Evolutionary conservation across 2,113 vertebrate species (phyloP).

Genomic region (Eupsittula cactorum): DNA sequence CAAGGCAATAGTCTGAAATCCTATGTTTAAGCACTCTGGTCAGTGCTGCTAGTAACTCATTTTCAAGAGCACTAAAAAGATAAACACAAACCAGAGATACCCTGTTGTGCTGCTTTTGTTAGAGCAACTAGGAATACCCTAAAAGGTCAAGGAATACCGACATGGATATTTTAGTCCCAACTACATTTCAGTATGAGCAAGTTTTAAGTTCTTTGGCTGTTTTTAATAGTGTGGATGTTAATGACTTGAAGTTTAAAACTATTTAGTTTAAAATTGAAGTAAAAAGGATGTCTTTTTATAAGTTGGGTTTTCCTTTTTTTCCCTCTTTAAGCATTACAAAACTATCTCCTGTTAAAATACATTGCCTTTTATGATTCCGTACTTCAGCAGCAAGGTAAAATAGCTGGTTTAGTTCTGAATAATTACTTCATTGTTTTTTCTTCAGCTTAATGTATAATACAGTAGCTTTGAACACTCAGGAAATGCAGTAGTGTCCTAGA

Average conservation of each 20-base stretch:
- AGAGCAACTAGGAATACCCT: not conserved
- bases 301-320: not conserved
- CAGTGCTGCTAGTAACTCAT: constrained; percentile 1
- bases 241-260: not conserved
- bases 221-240: not conserved
- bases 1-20: not conserved
- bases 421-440: constrained; percentile 16
- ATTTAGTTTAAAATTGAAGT: not conserved
- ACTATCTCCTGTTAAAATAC: not conserved
- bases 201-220: not conserved
- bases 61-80: constrained; percentile 25
- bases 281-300: not conserved
- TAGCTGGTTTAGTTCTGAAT: not conserved
- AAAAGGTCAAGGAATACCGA: not conserved
- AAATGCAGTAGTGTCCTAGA: constrained; percentile 39
- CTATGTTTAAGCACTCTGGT: not conserved
- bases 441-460: constrained; percentile 10
- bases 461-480: constrained; percentile 60
- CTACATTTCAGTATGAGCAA: not conserved
- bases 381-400: constrained; percentile 4
- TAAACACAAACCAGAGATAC: constrained; percentile 1
- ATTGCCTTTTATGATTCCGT: not conserved
- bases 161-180: not conserved
- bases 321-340: not conserved
- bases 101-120: constrained; percentile 15